Conservation (phyloP, 92 coral and sea anemone species). For the Hydrozoanthus gracilis region DNA sequence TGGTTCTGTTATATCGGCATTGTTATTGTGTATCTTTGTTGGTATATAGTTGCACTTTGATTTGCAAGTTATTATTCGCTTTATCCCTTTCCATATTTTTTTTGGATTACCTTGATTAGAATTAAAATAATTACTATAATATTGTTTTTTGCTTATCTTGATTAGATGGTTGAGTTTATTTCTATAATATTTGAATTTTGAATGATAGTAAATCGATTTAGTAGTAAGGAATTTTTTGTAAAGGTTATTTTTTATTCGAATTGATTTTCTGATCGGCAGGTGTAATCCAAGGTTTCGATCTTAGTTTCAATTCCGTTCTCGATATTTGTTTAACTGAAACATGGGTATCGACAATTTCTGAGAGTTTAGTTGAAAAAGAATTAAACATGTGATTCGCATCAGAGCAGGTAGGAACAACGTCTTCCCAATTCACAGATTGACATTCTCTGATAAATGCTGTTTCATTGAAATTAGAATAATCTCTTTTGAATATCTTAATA, state of each 20-base stretch:
- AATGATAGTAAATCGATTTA: slow-evolving; percentile 12
- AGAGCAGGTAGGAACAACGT: slow-evolving; percentile 40
- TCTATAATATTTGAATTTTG: not conserved
- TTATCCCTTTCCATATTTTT: not conserved
- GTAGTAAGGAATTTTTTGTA: slow-evolving; percentile 13
- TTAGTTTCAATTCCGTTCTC: slow-evolving; percentile 58
- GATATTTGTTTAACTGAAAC: slow-evolving; percentile 58
- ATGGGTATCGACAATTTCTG: slow-evolving; percentile 55
- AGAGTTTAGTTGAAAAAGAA: slow-evolving; percentile 46
- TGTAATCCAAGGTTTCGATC: slow-evolving; percentile 64
- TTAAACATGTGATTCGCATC: slow-evolving; percentile 58
- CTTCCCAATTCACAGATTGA: slow-evolving; percentile 56
- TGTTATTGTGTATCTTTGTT: not conserved
- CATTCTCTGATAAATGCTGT: slow-evolving; percentile 57
- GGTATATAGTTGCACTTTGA: not conserved
- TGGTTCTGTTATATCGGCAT: not conserved
- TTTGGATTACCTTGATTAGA: slow-evolving; percentile 2
- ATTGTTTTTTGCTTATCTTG: no score
- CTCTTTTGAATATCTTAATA: no score
- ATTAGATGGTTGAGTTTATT: not conserved
- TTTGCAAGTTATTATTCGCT: not conserved
- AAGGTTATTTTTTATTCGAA: slow-evolving; percentile 53
- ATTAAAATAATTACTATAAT: no score
- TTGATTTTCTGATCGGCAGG: slow-evolving; percentile 57
- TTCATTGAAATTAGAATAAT: slow-evolving; percentile 66